Evolutionary conservation across 2,888 invertebrate genomes (phyloP), one percentile per base, ranked within the genome.

Genomic region (Habroteleia sp.): DNA sequence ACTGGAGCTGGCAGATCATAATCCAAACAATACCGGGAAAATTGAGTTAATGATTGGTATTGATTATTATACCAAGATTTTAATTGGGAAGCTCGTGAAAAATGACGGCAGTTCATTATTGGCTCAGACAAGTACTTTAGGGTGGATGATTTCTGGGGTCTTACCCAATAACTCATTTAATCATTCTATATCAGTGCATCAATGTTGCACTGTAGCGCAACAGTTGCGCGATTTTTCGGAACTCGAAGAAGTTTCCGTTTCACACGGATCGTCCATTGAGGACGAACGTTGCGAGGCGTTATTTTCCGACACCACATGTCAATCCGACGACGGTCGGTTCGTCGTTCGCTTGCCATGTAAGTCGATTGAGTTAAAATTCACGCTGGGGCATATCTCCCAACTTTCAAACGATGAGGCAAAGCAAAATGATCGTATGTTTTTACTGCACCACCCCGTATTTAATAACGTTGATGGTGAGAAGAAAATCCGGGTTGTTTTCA

Each of bases 281-380:
- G 50, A 63, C 11, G 7, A 8, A n/a, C 42, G 13, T 23, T 50
- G 63, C 6, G 41, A 63, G 8, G n/a, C 8, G 10, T 41, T 63
- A 3, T 63, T 11, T 41, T 5, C 4, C n/a, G 13, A 50, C 31
- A 63, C 48, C 1, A 46, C 46, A 1, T 7, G 0, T 7, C 39
- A 6, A 1, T 2, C n/a, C 13, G 14, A 41, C 10, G 1, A 7
- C 0, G 63, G 63, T 8, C 14, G 41, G 16, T 50, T 50, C 20
- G 7, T 50, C 0, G 50, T 63, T 6, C 8, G 13, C 0, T 13
- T 63, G 6, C 48, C 48, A 0, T 48, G 46, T 41, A 25, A 31
- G 25, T 11, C 25, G 3, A 1, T 0, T 8, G 20, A 23, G 5
- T 5, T 8, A 0, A 13, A 5, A 11, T 0, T 6, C n/a, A 8